Conservation (phyloP, 2,797 vertebrate species). For the Vireo griseus region DNA sequence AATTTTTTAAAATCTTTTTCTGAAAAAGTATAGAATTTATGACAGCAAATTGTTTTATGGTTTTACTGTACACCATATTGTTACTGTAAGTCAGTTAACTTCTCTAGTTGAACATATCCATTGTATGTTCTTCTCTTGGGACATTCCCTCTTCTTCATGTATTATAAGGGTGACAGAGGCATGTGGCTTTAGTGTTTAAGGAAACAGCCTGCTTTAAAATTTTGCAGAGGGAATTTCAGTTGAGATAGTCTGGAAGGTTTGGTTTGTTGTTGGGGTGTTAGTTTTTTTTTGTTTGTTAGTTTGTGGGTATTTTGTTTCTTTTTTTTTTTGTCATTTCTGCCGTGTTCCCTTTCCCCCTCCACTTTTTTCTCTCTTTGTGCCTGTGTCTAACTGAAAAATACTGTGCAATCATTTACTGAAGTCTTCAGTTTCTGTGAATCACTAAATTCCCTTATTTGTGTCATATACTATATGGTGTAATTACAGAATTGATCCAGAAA, state of each 20-base stretch:
- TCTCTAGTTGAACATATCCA: neutral
- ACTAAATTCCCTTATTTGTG: neutral
- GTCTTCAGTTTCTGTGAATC: neutral
- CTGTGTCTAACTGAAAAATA: neutral
- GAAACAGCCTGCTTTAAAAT: neutral
- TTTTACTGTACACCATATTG: neutral
- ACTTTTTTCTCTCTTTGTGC: neutral
- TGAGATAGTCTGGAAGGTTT: neutral
- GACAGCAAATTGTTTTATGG: neutral
- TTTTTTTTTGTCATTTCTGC: neutral
- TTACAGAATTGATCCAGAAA: neutral
- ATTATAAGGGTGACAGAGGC: neutral
- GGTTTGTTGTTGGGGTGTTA: neutral
- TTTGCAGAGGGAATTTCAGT: neutral
- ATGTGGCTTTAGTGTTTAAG: neutral
- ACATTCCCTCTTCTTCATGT: neutral
- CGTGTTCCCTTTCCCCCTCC: accelerated
- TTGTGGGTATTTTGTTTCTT: neutral
- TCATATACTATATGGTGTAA: neutral
- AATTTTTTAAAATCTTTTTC: neutral
- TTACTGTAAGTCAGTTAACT: neutral
- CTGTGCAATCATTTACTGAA: neutral
- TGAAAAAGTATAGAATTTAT: neutral
- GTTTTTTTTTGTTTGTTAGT: neutral
- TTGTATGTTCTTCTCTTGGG: accelerated